Evolutionary conservation across 2,888 invertebrate genomes (phyloP).

Genomic region (Idaea biselata): DNA sequence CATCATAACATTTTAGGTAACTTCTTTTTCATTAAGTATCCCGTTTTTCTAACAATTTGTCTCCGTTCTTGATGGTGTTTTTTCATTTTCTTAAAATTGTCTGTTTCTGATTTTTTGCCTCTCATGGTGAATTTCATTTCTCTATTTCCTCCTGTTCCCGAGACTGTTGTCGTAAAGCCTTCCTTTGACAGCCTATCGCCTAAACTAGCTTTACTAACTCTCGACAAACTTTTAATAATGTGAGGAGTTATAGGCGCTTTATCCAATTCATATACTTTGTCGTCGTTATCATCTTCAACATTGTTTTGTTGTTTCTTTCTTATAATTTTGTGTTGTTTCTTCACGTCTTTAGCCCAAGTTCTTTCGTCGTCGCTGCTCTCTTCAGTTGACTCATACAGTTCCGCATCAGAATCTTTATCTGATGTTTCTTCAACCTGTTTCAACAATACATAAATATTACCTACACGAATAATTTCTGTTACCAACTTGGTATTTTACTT

Average conservation of each 20-base stretch:
- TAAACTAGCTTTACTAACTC: conserved; percentile 83
- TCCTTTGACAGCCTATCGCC: conserved; percentile 87
- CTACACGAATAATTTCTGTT: not conserved
- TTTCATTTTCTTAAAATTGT: conserved; percentile 81
- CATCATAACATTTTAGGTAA: conserved; percentile 43
- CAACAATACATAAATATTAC: not conserved
- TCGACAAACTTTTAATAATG: conserved; percentile 71
- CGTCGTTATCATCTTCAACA: conserved; percentile 38
- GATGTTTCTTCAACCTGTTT: conserved; percentile 56
- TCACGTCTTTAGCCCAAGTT: conserved; percentile 89
- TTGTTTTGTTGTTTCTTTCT: conserved; percentile 63
- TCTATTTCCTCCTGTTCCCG: conserved; percentile 84
- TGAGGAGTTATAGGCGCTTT: conserved; percentile 77
- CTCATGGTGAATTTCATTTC: conserved; percentile 89
- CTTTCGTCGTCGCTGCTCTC: conserved; percentile 90
- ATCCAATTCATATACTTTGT: conserved; percentile 47
- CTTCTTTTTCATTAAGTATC: conserved; percentile 63
- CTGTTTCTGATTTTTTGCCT: conserved; percentile 76
- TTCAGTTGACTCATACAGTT: conserved; percentile 65
- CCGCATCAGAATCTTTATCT: conserved; percentile 76
- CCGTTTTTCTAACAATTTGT: conserved; percentile 77
- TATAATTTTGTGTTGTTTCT: conserved; percentile 86
- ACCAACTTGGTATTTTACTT: not conserved
- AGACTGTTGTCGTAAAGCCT: conserved; percentile 69
- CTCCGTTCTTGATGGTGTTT: conserved; percentile 86